Evolutionary conservation across 2,797 vertebrate genomes (phyloP).

Genomic region (Smutsia temminckii): DNA sequence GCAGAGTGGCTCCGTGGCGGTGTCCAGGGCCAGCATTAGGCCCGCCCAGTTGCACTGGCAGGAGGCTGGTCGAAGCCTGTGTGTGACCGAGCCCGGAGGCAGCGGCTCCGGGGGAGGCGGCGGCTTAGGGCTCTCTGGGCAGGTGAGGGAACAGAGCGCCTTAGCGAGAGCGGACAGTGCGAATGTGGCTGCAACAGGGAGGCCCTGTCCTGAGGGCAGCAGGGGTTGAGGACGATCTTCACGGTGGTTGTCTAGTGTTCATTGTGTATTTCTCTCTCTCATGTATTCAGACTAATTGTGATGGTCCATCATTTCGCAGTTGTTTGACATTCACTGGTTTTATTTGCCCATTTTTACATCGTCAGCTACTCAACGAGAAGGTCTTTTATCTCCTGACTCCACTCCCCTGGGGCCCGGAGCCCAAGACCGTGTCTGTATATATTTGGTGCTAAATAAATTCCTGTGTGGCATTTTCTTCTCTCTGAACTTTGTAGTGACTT

Average conservation of each 20-base stretch:
- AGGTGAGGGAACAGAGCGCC: no score
- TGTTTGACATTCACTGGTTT: not conserved
- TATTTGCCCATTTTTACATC: not conserved
- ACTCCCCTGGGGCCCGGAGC: accelerated
- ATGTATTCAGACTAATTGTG: not conserved
- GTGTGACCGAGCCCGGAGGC: no score
- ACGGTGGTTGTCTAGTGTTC: not conserved
- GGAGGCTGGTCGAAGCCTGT: no score
- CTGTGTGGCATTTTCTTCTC: not conserved
- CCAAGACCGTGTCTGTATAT: no score
- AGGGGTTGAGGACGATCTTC: not conserved
- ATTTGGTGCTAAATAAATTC: no score
- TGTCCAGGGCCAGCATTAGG: not conserved
- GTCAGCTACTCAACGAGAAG: not conserved
- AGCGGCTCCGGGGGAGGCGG: not conserved
- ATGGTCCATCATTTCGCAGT: not conserved
- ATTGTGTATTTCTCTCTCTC: no score
- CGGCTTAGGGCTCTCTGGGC: not conserved
- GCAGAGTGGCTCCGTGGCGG: not conserved
- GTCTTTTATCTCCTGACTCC: no score
- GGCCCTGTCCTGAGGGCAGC: not conserved
- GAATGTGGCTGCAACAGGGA: not conserved
- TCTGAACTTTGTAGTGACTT: not conserved
- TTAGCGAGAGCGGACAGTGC: no score
- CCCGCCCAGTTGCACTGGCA: not conserved